Evolutionary conservation across 2,888 invertebrate species (phyloP).

Genomic region (Beris chalybata): DNA sequence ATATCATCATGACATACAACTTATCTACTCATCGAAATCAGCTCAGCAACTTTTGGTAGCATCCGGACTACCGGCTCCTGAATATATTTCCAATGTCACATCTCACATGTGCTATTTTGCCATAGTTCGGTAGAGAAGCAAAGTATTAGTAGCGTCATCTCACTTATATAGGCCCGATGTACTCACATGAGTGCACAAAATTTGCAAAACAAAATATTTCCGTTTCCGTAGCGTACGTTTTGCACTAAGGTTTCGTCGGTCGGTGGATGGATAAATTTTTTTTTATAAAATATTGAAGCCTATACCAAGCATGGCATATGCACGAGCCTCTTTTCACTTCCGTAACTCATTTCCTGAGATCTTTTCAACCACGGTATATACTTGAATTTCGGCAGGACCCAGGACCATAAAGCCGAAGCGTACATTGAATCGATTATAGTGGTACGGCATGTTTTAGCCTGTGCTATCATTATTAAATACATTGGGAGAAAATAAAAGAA

Average conservation of each 20-base stretch:
- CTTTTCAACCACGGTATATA: conserved; percentile 17
- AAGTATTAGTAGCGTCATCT: not conserved
- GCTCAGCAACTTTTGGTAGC: conserved; percentile 12
- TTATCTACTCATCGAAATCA: conserved; percentile 2
- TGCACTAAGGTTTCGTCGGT: conserved; percentile 6
- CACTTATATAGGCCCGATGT: not conserved
- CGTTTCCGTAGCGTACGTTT: conserved; percentile 19
- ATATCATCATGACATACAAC: conserved; percentile 27
- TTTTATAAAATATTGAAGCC: conserved; percentile 7
- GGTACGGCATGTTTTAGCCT: conserved; percentile 9
- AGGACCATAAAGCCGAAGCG: conserved; percentile 14
- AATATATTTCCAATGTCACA: conserved; percentile 6
- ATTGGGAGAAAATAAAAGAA: conserved; percentile 29
- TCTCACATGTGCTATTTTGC: conserved; percentile 10
- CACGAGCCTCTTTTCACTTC: conserved; percentile 32
- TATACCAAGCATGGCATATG: conserved; percentile 17
- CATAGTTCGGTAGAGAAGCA: not conserved
- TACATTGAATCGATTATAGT: conserved; percentile 29
- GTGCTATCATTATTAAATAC: conserved; percentile 27
- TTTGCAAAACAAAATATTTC: conserved; percentile 35
- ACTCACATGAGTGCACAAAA: conserved; percentile 20
- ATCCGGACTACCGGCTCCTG: conserved; percentile 15
- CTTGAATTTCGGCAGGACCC: conserved; percentile 7
- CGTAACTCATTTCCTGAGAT: conserved; percentile 33
- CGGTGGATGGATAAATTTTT: not conserved